Evolutionary conservation across 2,113 vertebrate genomes (phyloP).

Genomic region (Lipophrys pholis): DNA sequence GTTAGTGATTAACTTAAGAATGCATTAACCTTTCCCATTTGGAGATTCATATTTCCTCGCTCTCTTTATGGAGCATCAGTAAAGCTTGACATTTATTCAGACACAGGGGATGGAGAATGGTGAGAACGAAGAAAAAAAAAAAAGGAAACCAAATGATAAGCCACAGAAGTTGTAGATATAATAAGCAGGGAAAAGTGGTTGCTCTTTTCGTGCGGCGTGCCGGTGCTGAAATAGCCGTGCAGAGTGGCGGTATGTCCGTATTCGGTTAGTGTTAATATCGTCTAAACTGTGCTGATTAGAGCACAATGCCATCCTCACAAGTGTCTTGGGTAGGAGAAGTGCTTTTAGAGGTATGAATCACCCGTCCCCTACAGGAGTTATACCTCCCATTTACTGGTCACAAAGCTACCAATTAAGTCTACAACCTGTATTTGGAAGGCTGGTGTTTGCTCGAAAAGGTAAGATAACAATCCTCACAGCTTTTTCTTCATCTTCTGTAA

Average conservation of each 20-base stretch:
- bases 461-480: not conserved
- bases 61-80: slow-evolving; percentile 41
- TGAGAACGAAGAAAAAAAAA: not conserved
- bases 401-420: slow-evolving; percentile 24
- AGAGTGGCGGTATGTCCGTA: slow-evolving; percentile 28
- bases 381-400: not conserved
- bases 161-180: slow-evolving; percentile 31
- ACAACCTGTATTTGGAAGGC: slow-evolving; percentile 6
- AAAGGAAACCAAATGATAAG: slow-evolving; percentile 3
- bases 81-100: slow-evolving; percentile 70
- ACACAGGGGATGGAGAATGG: slow-evolving; percentile 16
- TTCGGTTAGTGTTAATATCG: slow-evolving; percentile 54
- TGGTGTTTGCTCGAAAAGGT: not conserved
- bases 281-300: slow-evolving; percentile 33
- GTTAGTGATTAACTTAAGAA: slow-evolving; percentile 58
- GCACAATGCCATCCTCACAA: slow-evolving; percentile 10
- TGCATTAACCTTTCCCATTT: slow-evolving; percentile 76
- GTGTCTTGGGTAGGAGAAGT: not conserved
- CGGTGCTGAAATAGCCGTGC: slow-evolving; percentile 28
- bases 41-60: slow-evolving; percentile 40
- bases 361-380: not conserved
- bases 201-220: slow-evolving; percentile 17
- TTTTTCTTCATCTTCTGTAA: slow-evolving; percentile 11
- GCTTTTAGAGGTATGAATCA: slow-evolving; percentile 54
- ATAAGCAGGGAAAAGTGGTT: slow-evolving; percentile 33